Evolutionary conservation across 2,888 invertebrate species (phyloP), one percentile per base, ranked within the genome.

Genomic region (Tryphoninae sp.): DNA sequence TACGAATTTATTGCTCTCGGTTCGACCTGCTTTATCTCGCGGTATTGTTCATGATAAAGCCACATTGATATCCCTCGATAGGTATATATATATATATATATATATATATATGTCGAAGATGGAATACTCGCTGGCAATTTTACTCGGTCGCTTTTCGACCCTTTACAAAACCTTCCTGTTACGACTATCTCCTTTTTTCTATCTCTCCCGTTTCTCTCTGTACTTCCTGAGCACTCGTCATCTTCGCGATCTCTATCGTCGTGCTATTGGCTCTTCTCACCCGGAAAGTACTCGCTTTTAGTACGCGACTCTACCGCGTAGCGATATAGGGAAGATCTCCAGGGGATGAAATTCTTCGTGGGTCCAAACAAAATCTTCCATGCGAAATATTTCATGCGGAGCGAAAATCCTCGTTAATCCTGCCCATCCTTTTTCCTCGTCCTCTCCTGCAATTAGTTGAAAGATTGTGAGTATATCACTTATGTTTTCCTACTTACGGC

Each of bases 31-130:
- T 91, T 91, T 91, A 91, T 91, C 91, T 89, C 80, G 55, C 77
- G 87, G 89, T 89, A 91, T 91, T 91, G 90, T 91, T 88, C 90
- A 88, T 90, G 90, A 92, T 92, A 91, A 91, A 91, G 89, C 88
- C 87, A 86, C 89, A 86, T 87, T 89, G 89, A 90, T 91, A 89
- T 89, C 88, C 85, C 55, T 19, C 55, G 19, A 16, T 9, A 16
- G 55, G 2, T 2, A 19, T 0, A 19, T 19, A 19, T 26, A 26
- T 19, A n/a, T 13, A 8, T 2, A 19, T 0, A 19, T 19, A 19
- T 26, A 26, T 19, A n/a, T 13, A 85, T 84, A 88, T 85, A 88
- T 85, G 83, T 83, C 83, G 55, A 71, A 61, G 85, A 82, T 58
- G 76, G 76, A 82, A 80, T 72, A 55, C 74, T 72, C 78, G 53